Evolutionary conservation across 1,140 invertebrate genomes (phyloP).

Genomic region (Dinoponera quadriceps): DNA sequence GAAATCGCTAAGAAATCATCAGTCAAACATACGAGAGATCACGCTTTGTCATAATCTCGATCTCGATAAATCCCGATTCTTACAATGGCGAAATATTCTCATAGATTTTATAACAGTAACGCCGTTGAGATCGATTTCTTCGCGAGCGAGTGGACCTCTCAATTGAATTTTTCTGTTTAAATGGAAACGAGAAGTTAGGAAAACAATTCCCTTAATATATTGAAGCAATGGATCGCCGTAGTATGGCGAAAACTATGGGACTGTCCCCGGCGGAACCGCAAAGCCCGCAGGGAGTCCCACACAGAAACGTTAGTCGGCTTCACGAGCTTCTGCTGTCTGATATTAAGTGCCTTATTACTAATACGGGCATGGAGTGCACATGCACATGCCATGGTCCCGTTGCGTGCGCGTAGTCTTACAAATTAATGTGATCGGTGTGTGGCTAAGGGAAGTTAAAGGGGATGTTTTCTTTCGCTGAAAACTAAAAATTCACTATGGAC

Average conservation of each 20-base stretch:
- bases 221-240: constrained; percentile 6
- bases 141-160: no score
- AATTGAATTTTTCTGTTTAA: no score
- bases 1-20: background rate
- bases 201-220: constrained; percentile 6
- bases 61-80: no score
- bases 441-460: constrained; percentile 27
- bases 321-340: constrained; percentile 35
- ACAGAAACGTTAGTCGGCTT: constrained; percentile 31
- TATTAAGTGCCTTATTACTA: constrained; percentile 59
- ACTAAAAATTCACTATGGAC: background rate
- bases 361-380: constrained; percentile 3
- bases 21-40: background rate
- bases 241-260: constrained; percentile 2
- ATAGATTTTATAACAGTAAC: no score
- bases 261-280: constrained; percentile 9
- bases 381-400: background rate
- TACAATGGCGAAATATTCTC: no score
- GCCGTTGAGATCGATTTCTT: no score
- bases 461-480: constrained; percentile 1
- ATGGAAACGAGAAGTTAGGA: background rate
- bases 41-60: no score
- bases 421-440: constrained; percentile 64
- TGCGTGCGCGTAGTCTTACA: constrained; percentile 5
- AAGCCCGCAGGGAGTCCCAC: constrained; percentile 22